Evolutionary conservation across 2,797 vertebrate genomes (phyloP).

Genomic region (Orestias chungarensis): DNA sequence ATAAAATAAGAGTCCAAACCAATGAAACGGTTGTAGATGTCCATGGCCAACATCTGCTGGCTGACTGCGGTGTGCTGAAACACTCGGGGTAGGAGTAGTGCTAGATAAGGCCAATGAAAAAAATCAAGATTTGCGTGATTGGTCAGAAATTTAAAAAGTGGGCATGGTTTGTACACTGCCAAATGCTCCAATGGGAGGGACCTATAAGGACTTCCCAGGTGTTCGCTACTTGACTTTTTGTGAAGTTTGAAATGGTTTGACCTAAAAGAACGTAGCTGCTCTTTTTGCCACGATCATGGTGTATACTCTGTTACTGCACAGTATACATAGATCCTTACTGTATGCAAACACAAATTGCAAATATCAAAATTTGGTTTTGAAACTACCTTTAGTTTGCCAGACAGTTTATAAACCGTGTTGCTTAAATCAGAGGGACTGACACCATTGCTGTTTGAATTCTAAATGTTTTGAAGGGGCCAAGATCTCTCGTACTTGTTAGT

Average conservation of each 20-base stretch:
- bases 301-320: background rate
- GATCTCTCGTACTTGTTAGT: background rate
- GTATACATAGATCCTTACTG: background rate
- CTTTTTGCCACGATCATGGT: background rate
- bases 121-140: background rate
- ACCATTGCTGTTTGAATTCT: background rate
- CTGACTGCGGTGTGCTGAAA: background rate
- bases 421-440: background rate
- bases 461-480: background rate
- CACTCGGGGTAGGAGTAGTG: background rate
- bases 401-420: background rate
- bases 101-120: background rate
- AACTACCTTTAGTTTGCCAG: background rate
- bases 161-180: background rate
- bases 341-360: background rate
- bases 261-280: background rate
- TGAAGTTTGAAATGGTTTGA: background rate
- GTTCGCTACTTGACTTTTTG: background rate
- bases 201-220: background rate
- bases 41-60: background rate
- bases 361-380: background rate
- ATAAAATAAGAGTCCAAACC: background rate
- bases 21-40: background rate
- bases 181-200: background rate
- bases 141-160: background rate